Base-by-base conservation (phyloP, 2,888 invertebrate species). In the Aphidoletes aphidimyza region DNA sequence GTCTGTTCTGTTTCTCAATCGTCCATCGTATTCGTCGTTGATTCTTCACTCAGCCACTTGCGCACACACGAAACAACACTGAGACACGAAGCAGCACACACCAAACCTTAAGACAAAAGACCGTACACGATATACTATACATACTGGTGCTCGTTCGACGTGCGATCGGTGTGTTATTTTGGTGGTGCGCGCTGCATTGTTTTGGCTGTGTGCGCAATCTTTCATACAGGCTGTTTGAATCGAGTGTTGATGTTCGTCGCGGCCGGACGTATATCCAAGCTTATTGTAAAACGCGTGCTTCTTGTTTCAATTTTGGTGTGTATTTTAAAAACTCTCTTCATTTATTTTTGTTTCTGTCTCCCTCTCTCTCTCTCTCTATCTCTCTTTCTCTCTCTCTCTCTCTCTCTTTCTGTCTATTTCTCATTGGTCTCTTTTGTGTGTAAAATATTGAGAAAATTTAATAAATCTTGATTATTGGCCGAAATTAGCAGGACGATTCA, bases 231-330 rank as follows among this genome's bases (percentile, higher is more conserved):
- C 39, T 14, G 42, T 26, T 30, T 83, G 45, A 42, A 42, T 83
- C 39, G 42, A 83, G 83, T 45, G 83, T 83, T 81, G 81, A 39
- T 81, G 39, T 5, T 83, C 83, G 83, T 83, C 45, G 45, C 83
- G 45, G 30, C 26, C 30, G 30, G 83, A 83, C 83, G 83, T 83
- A 37, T 37, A 81, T 81, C n/a, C 54, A n/a, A 14, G 17, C 0
- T n/a, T 37, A 22, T 36, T 78, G 78, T 78, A 14, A 19, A 81
- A 37, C 37, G 81, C 26, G 81, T 81, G 39, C 37, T 37, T 37
- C 37, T 81, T 26, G 36, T 81, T 69, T 19, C 22, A 54, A 22
- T 37, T 81, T 81, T 37, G 81, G 37, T 81, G 81, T 81, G 81
- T 37, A 81, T 81, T 36, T 37, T 11, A 81, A 69, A 26, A 54